phyloP scores from a whole-genome alignment of 2,113 vertebrate species.

The Pelmatolapia mariae region DNA sequence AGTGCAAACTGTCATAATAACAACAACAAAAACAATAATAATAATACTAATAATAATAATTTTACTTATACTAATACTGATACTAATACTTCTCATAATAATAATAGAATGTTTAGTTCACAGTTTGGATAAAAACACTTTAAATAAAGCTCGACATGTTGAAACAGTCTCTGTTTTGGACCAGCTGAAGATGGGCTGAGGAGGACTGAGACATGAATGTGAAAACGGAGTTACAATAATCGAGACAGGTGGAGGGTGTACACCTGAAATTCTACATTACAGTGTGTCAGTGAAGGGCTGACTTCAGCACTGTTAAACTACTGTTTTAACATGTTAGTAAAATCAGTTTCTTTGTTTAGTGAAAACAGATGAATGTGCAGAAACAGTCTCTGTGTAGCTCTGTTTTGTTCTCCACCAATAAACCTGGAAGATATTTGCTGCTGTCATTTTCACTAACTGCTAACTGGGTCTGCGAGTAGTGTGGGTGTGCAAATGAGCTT shows the following conservation, averaged over 20 bases:
- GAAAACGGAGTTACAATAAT: neutral
- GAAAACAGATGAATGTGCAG: neutral
- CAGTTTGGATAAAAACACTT: neutral
- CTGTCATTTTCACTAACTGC: neutral
- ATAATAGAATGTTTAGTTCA: neutral
- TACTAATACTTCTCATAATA: neutral
- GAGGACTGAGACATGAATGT: neutral
- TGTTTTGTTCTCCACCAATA: neutral
- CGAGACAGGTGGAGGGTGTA: neutral
- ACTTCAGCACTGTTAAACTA: neutral
- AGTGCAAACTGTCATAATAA: neutral
- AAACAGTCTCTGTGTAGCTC: neutral
- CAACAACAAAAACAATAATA: neutral
- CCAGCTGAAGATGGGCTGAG: accelerated
- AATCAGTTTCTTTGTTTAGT: neutral
- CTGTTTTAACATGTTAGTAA: neutral
- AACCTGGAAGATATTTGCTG: neutral
- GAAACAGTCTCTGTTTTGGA: neutral
- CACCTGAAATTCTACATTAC: neutral
- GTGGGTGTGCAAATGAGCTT: neutral
- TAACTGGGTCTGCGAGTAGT: neutral
- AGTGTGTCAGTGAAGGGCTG: neutral
- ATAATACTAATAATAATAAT: accelerated
- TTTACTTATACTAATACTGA: neutral
- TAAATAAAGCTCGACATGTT: neutral